Conservation (phyloP, 1,140 invertebrate species). For the Pogonus chalceus region DNA sequence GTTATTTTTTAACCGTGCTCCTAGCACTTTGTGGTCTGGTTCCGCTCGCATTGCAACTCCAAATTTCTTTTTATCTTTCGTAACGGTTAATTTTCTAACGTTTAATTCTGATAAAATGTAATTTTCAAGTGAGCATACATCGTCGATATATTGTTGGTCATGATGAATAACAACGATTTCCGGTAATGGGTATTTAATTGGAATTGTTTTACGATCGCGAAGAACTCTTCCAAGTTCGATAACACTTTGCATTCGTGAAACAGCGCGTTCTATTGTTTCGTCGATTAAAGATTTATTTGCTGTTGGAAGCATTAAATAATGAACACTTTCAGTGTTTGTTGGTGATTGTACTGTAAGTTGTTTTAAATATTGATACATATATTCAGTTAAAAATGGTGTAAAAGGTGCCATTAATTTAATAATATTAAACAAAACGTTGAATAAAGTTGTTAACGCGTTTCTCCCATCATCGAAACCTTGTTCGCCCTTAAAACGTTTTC, state of each 20-base stretch:
- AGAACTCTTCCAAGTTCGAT: conserved; percentile 90
- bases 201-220: conserved; percentile 86
- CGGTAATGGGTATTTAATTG: conserved; percentile 92
- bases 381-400: conserved; percentile 93
- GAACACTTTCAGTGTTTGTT: conserved; percentile 58
- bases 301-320: conserved; percentile 81
- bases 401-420: conserved; percentile 91
- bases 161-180: conserved; percentile 93
- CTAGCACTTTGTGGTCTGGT: conserved; percentile 80
- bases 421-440: conserved; percentile 81
- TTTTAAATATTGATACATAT: conserved; percentile 85
- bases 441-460: conserved; percentile 79
- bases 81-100: conserved; percentile 77
- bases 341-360: conserved; percentile 35
- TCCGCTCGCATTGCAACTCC: conserved; percentile 89
- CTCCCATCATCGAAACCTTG: conserved; percentile 65
- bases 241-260: conserved; percentile 87
- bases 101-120: conserved; percentile 95
- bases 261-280: conserved; percentile 77
- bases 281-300: conserved; percentile 66
- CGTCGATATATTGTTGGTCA: conserved; percentile 65
- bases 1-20: conserved; percentile 75
- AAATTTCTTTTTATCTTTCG: conserved; percentile 86
- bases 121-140: conserved; percentile 67
- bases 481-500: conserved; percentile 87